phyloP scores from a whole-genome alignment of 2,113 vertebrate genomes.

The Turdus rufiventris region DNA sequence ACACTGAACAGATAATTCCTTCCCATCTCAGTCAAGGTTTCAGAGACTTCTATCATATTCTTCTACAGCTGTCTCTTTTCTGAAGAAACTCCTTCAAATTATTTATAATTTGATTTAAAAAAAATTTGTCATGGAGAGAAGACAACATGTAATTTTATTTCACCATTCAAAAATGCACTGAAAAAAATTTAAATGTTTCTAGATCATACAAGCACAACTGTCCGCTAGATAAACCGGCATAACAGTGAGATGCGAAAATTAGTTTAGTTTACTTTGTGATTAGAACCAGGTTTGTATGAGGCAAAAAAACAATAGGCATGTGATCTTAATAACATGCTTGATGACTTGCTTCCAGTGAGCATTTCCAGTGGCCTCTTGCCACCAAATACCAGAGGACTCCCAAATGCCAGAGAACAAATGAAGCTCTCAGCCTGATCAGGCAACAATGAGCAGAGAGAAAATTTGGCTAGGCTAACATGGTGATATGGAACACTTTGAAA shows the following conservation, averaged over 20 bases:
- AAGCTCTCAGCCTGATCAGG: not conserved
- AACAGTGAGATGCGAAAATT: not conserved
- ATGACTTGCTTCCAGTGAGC: not conserved
- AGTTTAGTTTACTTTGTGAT: not conserved
- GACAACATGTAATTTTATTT: not conserved
- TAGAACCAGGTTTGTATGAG: not conserved
- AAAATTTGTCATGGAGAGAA: not conserved
- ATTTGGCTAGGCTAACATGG: not conserved
- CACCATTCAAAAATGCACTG: not conserved
- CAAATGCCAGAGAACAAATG: not conserved
- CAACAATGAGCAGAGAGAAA: not conserved
- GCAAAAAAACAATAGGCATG: not conserved
- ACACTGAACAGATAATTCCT: not conserved
- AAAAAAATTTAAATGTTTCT: not conserved
- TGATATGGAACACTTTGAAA: not conserved
- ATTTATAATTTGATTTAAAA: not conserved
- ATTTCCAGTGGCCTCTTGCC: not conserved
- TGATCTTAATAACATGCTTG: not conserved
- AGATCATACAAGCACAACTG: not conserved
- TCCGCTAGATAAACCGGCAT: not conserved
- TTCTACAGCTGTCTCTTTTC: not conserved
- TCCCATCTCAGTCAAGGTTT: not conserved
- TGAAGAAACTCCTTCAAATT: not conserved
- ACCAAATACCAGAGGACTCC: not conserved
- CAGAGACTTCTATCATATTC: not conserved